Evolutionary conservation across 2,888 invertebrate genomes (phyloP).

Genomic region (Cataglyphis cursor): DNA sequence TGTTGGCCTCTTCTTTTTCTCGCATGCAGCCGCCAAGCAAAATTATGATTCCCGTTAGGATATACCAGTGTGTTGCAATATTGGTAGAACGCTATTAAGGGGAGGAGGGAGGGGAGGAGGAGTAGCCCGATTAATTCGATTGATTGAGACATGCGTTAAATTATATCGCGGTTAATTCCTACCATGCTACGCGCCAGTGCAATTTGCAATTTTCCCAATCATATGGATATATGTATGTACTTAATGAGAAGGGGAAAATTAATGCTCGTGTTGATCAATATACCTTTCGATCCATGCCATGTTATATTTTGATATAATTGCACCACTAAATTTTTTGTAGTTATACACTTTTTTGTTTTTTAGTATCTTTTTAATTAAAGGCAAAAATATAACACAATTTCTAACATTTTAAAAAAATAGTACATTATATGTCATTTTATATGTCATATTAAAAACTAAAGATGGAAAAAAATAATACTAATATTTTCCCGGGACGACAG

Average conservation of each 20-base stretch:
- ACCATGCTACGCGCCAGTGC: constrained; percentile 27
- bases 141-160: constrained; percentile 55
- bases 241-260: constrained; percentile 45
- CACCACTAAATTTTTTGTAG: background rate
- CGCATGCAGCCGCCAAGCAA: constrained; percentile 36
- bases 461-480: background rate
- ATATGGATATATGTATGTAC: constrained; percentile 9
- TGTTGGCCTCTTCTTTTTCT: background rate
- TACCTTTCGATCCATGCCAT: constrained; percentile 27
- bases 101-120: no score
- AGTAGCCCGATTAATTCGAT: constrained; percentile 51
- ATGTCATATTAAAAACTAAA: background rate
- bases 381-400: background rate
- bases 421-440: background rate
- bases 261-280: constrained; percentile 42
- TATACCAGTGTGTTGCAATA: constrained; percentile 30
- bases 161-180: constrained; percentile 51
- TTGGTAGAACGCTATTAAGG: constrained; percentile 17
- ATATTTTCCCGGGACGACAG: background rate
- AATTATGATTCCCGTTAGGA: constrained; percentile 45
- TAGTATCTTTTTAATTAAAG: background rate
- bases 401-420: background rate
- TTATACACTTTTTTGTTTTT: background rate
- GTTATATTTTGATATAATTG: constrained; percentile 1
- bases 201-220: constrained; percentile 51